Conservation (phyloP, 2,797 vertebrate genomes). For the Dromococcyx pavoninus region DNA sequence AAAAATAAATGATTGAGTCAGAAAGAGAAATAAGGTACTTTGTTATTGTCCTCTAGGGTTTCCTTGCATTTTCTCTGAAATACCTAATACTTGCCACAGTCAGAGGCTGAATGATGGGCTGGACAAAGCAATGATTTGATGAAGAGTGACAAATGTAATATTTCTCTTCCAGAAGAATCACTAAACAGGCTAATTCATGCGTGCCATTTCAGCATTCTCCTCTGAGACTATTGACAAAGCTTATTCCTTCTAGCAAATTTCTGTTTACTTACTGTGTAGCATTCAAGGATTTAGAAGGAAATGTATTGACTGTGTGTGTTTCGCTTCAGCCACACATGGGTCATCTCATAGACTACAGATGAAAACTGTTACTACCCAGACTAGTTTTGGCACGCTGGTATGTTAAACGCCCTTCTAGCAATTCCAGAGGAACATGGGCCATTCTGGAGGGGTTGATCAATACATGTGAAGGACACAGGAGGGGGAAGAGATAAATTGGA, state of each 20-base stretch:
- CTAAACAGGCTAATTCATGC: background rate
- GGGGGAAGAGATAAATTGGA: background rate
- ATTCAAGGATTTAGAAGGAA: background rate
- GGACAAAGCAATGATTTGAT: background rate
- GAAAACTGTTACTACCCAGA: background rate
- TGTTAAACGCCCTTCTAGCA: rapidly evolving
- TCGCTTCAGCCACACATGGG: background rate
- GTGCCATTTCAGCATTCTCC: background rate
- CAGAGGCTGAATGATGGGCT: background rate
- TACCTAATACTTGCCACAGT: background rate
- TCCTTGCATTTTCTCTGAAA: background rate
- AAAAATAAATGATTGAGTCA: background rate
- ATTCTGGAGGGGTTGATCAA: background rate
- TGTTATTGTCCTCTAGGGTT: background rate
- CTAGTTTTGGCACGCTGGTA: background rate
- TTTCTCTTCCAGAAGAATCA: background rate
- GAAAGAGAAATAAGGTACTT: background rate
- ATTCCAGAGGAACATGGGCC: rapidly evolving
- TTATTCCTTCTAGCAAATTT: background rate
- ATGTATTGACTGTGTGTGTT: background rate
- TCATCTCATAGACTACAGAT: background rate
- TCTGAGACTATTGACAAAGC: background rate
- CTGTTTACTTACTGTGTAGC: background rate
- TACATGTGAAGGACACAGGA: background rate
- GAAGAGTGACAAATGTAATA: background rate